A percentile compares a stretch with the other conserved stretches of the same genome.
These are phyloP conservation scores for Philaethria dido DNA, from an alignment of 2,888 invertebrate species.

Conservation along the genomic window DNA sequence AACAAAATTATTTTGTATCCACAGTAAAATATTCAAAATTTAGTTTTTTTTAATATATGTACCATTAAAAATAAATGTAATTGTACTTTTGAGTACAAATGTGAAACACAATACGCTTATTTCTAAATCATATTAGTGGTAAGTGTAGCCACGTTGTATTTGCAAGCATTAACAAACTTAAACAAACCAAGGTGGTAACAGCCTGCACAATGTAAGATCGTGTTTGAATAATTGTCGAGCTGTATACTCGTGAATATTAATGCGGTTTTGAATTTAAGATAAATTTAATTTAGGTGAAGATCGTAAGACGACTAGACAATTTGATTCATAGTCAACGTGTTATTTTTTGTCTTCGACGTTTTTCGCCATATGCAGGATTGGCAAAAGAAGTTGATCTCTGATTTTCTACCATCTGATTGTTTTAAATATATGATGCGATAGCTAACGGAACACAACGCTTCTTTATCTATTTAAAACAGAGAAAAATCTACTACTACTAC, in stretches of 20 bases:
- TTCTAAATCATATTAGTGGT: constrained; percentile 61
- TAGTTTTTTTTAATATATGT: background rate
- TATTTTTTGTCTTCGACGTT: background rate
- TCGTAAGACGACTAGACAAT: constrained; percentile 15
- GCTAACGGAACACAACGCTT: too few relatives aligned
- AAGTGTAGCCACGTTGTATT: constrained; percentile 59
- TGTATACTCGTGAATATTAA: constrained; percentile 68
- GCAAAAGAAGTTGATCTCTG: too few relatives aligned
- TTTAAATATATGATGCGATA: too few relatives aligned
- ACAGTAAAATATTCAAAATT: background rate
- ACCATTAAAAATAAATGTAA: constrained; percentile 44
- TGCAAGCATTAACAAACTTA: constrained; percentile 61
- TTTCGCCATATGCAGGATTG: too few relatives aligned
- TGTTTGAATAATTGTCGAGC: constrained; percentile 62
- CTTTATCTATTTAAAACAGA: too few relatives aligned
- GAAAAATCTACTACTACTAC: too few relatives aligned
- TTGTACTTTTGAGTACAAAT: constrained; percentile 57
- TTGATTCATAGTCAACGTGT: background rate
- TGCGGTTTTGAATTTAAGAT: constrained; percentile 46
- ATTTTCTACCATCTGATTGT: too few relatives aligned
- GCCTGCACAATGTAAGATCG: constrained; percentile 55
- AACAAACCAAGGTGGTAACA: constrained; percentile 50
- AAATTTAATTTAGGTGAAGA: constrained; percentile 33
- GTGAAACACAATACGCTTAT: constrained; percentile 69
- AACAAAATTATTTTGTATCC: background rate